Evolutionary conservation across 2,113 vertebrate species (phyloP).

Genomic region (Myiopsitta monachus): DNA sequence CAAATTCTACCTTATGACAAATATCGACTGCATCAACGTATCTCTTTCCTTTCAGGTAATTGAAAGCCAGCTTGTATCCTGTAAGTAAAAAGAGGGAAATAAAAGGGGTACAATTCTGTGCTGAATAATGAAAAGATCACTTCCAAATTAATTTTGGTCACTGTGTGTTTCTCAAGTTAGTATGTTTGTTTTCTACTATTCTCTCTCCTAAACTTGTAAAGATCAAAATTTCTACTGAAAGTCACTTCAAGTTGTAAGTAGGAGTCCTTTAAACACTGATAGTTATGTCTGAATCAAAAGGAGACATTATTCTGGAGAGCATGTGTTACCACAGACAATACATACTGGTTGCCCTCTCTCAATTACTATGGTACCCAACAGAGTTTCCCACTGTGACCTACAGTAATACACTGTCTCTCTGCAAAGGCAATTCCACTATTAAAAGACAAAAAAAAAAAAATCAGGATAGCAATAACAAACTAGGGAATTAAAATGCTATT

Average conservation of each 20-base stretch:
- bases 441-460: background rate
- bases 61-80: slow-evolving; percentile 98
- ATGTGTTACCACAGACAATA: background rate
- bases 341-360: background rate
- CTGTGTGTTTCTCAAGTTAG: background rate
- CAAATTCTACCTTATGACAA: slow-evolving; percentile 89
- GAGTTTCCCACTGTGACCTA: background rate
- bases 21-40: slow-evolving; percentile 92
- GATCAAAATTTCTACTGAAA: background rate
- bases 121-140: background rate
- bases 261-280: background rate
- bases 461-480: background rate
- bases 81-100: slow-evolving; percentile 20
- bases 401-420: background rate
- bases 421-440: background rate
- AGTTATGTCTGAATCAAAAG: background rate
- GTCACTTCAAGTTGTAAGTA: background rate
- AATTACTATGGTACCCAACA: background rate
- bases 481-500: background rate
- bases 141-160: background rate
- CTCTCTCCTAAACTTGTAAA: background rate
- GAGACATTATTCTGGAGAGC: background rate
- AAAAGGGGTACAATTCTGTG: background rate
- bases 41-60: slow-evolving; percentile 96
- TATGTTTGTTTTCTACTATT: background rate